These are phyloP conservation scores for Pseudobourletiella spinata DNA, from an alignment of 1,140 invertebrate genomes.

Conservation along the genomic window DNA sequence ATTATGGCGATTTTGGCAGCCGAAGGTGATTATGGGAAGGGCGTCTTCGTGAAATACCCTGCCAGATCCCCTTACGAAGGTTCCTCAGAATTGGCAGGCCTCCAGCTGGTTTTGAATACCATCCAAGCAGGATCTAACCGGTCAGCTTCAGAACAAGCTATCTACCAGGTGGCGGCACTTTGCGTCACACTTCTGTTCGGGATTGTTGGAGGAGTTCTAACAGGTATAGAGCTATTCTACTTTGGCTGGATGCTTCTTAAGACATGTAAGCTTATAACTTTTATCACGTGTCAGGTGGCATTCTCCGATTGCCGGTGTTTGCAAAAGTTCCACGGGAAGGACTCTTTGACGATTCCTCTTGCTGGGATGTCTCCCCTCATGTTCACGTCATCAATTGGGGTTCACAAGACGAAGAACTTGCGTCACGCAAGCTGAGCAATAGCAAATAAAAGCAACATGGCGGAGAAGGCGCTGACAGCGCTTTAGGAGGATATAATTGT, in stretches of 20 bases:
- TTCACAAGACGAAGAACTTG: no score
- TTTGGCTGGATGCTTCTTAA: neutral
- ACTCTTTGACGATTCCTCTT: constrained; percentile 44
- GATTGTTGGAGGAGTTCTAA: constrained; percentile 63
- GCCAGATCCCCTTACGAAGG: constrained; percentile 43
- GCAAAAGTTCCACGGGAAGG: constrained; percentile 42
- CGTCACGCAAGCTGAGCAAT: no score
- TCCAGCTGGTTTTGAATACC: constrained; percentile 33
- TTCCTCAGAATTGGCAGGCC: constrained; percentile 37
- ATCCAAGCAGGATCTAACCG: constrained; percentile 49
- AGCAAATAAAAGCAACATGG: no score
- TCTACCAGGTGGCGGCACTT: constrained; percentile 66
- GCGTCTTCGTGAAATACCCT: constrained; percentile 47
- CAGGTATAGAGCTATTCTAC: constrained; percentile 53
- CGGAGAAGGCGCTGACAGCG: no score
- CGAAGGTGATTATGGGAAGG: constrained; percentile 45
- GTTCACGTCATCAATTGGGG: no score
- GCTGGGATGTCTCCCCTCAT: constrained; percentile 48
- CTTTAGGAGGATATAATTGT: no score
- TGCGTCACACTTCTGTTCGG: constrained; percentile 59
- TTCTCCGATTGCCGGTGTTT: constrained; percentile 41
- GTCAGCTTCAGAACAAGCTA: constrained; percentile 59
- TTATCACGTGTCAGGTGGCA: constrained; percentile 41
- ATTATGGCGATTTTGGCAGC: constrained; percentile 64
- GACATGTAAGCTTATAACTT: neutral